A percentile compares a stretch with the other conserved stretches of the same genome.
Conservation (phyloP, 1,140 invertebrate species). For the Choristoneura fumiferana region DNA sequence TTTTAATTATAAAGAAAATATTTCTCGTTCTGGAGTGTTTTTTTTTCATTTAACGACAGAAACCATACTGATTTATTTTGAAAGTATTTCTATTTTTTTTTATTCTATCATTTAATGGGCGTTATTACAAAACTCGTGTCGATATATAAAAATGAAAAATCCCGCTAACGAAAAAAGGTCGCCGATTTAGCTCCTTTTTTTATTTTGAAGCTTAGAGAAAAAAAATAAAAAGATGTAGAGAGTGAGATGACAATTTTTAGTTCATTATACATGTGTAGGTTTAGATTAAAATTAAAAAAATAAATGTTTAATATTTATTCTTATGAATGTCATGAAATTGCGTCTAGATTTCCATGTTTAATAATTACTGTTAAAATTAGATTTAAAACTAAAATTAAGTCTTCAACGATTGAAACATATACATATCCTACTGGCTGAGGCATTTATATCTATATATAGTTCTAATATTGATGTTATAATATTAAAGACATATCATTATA, state of each 20-base stretch:
- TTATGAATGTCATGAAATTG: constrained; percentile 57
- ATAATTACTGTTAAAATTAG: constrained; percentile 38
- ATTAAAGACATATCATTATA: constrained; percentile 37
- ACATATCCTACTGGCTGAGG: constrained; percentile 73
- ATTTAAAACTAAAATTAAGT: constrained; percentile 48
- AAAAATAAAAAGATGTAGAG: constrained; percentile 41
- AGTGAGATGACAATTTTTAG: constrained; percentile 40
- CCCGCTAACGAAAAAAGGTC: constrained; percentile 52
- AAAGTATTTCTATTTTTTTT: constrained; percentile 21
- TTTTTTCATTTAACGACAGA: background rate
- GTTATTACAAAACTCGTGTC: constrained; percentile 27
- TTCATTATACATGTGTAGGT: constrained; percentile 39
- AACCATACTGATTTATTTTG: too few relatives aligned
- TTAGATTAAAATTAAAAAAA: constrained; percentile 29
- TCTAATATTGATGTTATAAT: constrained; percentile 57
- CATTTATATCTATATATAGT: constrained; percentile 55
- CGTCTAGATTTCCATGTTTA: constrained; percentile 22
- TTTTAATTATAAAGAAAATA: too few relatives aligned
- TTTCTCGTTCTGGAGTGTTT: too few relatives aligned
- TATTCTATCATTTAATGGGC: constrained; percentile 6
- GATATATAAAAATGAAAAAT: constrained; percentile 34
- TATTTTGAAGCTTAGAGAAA: constrained; percentile 41
- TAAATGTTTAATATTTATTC: constrained; percentile 53
- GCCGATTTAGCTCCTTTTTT: constrained; percentile 44
- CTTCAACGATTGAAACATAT: constrained; percentile 63